Base-by-base conservation (phyloP, 2,797 vertebrate species). In the Limnodromus scolopaceus region DNA sequence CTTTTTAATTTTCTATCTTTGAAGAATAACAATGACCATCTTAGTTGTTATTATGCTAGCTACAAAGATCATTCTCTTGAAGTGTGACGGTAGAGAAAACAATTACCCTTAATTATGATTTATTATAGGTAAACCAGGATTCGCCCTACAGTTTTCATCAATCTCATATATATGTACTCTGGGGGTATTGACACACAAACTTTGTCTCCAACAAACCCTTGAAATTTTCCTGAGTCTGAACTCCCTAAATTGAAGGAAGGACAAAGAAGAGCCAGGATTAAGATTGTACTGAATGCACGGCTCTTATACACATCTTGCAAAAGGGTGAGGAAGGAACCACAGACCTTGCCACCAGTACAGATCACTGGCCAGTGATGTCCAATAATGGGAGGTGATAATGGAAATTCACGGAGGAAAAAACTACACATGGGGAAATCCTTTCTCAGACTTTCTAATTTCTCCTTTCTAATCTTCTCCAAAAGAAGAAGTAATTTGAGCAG, bases 81-180 rank as follows among this genome's bases (percentile, higher is more conserved):
- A 70, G 30, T 17, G 9, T 11, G 14, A 77, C 30, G 18, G 23
- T 16, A 65, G 17, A 74, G 46, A 84, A 84, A 60, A 36, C 13
- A 22, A 36, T 16, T 48, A 75, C 6, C 8, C 14, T 55, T 74
- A 63, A 77, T 20, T 7, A 17, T 0, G 0, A 8, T 57, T n/a
- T 89, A 32, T 0, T 57, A 49, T 49, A 23, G 23, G 49, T 45
- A 92, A 79, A 30, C 5, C 6, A 41, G 10, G 3, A 70, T 48
- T 71, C 68, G 24, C 9, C 41, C 15, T 36, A 27, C 4, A 45
- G 4, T 78, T 55, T 82, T 84, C 45, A 38, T 20, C 13, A 71
- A 3, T 14, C 6, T 19, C 22, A 20, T 23, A 0, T 32, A 39
- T 14, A 6, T 32, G 18, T 80, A 70, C 57, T 80, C 11, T 80